A percentile compares a stretch with the other conserved stretches of the same genome.
These are phyloP conservation scores for Rhinichthys osculus DNA, from an alignment of 2,797 vertebrate species.

Conservation along the genomic window DNA sequence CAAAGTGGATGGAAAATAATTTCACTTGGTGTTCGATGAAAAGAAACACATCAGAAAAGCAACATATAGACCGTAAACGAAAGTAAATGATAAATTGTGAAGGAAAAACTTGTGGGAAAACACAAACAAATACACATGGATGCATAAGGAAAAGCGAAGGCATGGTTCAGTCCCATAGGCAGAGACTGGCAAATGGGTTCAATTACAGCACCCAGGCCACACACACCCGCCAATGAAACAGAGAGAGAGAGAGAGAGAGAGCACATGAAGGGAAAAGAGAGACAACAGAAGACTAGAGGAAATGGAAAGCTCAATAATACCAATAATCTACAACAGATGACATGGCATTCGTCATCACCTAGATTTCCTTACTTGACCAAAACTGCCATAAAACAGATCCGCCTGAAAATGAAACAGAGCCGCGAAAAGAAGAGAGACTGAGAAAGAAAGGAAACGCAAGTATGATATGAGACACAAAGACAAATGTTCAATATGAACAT, in stretches of 20 bases:
- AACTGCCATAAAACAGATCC: constrained; percentile 58
- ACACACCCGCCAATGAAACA: constrained; percentile 70
- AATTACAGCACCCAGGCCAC: constrained; percentile 80
- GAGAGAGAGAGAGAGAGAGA: background rate
- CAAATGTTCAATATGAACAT: constrained; percentile 32
- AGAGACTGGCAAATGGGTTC: constrained; percentile 83
- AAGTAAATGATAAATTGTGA: constrained; percentile 1
- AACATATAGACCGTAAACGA: background rate
- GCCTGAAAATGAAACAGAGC: constrained; percentile 35
- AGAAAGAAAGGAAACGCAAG: background rate
- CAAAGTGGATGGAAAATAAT: constrained; percentile 69
- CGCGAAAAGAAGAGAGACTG: background rate
- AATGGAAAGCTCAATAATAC: constrained; percentile 51
- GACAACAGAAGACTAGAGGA: constrained; percentile 27
- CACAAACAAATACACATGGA: constrained; percentile 30
- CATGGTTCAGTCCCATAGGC: constrained; percentile 79
- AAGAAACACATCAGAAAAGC: constrained; percentile 7
- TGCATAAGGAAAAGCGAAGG: background rate
- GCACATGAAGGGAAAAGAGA: background rate
- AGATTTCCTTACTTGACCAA: constrained; percentile 63
- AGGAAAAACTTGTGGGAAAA: background rate
- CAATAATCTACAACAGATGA: constrained; percentile 81
- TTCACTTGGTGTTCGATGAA: constrained; percentile 40
- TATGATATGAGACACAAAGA: constrained; percentile 35
- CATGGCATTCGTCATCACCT: constrained; percentile 69